A percentile compares a stretch with the other conserved stretches of the same genome.
Conservation (phyloP, 2,888 invertebrate species). For the Aphidius colemani region DNA sequence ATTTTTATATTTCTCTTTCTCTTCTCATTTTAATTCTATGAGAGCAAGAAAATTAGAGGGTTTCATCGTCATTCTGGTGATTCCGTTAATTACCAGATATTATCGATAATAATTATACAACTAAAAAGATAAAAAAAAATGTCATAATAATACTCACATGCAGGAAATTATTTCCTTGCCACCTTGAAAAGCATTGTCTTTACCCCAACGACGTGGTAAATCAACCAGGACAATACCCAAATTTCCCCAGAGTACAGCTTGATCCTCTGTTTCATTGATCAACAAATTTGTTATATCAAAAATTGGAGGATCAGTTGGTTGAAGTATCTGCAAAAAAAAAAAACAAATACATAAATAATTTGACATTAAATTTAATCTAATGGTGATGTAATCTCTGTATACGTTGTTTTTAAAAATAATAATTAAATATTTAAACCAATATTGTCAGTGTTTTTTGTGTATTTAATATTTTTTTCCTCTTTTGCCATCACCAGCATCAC, state of each 20-base stretch:
- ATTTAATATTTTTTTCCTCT: too few species aligned
- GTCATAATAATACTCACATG: slow-evolving; percentile 65
- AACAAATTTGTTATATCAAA: slow-evolving; percentile 72
- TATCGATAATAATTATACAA: slow-evolving; percentile 2
- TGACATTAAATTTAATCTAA: neutral
- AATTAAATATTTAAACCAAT: too few species aligned
- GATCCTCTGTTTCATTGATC: slow-evolving; percentile 70
- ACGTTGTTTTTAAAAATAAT: too few species aligned
- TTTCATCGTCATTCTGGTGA: too few species aligned
- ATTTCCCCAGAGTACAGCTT: slow-evolving; percentile 73
- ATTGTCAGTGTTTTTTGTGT: too few species aligned
- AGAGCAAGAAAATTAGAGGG: too few species aligned
- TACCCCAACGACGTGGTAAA: slow-evolving; percentile 75
- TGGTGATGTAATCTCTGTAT: too few species aligned
- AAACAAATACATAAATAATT: slow-evolving; percentile 7
- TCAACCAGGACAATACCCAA: slow-evolving; percentile 73
- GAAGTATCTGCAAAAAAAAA: slow-evolving; percentile 66
- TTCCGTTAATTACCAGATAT: too few species aligned
- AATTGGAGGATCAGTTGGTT: slow-evolving; percentile 70
- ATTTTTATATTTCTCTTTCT: too few species aligned
- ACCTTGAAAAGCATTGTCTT: slow-evolving; percentile 70
- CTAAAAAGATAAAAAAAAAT: slow-evolving; percentile 18
- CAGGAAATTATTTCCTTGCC: slow-evolving; percentile 72
- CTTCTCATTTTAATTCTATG: too few species aligned
- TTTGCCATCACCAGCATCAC: too few species aligned